phyloP scores from a whole-genome alignment of 1,140 invertebrate species.

The Scaptomyza montana region DNA sequence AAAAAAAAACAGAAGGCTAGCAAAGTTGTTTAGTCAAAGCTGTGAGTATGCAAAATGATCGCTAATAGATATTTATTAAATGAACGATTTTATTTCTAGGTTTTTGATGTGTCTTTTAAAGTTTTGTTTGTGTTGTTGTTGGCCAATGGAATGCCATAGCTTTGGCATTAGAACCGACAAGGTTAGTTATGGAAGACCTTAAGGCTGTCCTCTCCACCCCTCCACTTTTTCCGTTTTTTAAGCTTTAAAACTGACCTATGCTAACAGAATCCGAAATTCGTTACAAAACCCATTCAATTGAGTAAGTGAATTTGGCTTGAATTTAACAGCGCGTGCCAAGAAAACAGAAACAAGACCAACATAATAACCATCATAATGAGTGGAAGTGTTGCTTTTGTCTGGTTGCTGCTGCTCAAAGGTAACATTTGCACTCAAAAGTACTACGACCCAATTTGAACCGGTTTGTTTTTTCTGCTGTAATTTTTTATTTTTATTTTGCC shows the following conservation, averaged over 20 bases:
- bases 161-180: conserved; percentile 66
- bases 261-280: conserved; percentile 56
- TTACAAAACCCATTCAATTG: conserved; percentile 65
- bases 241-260: conserved; percentile 66
- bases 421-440: conserved; percentile 82
- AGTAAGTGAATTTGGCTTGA: conserved; percentile 27
- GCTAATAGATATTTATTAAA: conserved; percentile 52
- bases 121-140: conserved; percentile 13
- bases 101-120: conserved; percentile 19
- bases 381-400: conserved; percentile 46
- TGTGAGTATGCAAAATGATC: conserved; percentile 54
- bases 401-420: conserved; percentile 54
- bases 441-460: conserved; percentile 81
- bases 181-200: conserved; percentile 54
- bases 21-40: conserved; percentile 4
- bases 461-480: conserved; percentile 51
- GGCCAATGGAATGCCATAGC: conserved; percentile 45
- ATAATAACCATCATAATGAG: conserved; percentile 72
- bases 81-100: conserved; percentile 50
- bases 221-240: not conserved
- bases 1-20: conserved; percentile 33
- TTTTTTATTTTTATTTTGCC: conserved; percentile 33
- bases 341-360: conserved; percentile 74
- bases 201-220: conserved; percentile 18
- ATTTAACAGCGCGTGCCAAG: conserved; percentile 70